These are phyloP conservation scores for Semibalanus balanoides DNA, from an alignment of 1,140 invertebrate species.

Conservation along the genomic window DNA sequence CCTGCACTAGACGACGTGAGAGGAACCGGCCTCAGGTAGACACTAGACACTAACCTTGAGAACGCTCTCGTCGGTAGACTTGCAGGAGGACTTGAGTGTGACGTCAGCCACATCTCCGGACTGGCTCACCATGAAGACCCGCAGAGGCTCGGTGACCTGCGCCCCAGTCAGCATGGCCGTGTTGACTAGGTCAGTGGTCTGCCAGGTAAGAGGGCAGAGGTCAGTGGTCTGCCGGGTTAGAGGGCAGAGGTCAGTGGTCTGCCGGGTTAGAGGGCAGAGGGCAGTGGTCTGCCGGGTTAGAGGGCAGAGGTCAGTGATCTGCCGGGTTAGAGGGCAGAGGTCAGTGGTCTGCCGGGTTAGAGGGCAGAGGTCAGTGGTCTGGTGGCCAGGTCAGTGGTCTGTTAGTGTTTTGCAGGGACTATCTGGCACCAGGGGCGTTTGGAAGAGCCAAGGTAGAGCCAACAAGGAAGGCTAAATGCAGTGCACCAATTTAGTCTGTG, in stretches of 20 bases:
- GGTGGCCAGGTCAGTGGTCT: too few relatives aligned
- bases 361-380: background rate
- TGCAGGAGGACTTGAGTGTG: slow-evolving; percentile 85
- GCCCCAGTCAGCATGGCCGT: slow-evolving; percentile 85
- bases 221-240: background rate
- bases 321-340: background rate
- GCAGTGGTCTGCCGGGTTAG: background rate
- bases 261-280: background rate
- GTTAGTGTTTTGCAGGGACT: too few relatives aligned
- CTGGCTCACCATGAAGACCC: slow-evolving; percentile 86
- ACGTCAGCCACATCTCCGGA: slow-evolving; percentile 87
- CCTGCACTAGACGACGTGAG: too few relatives aligned
- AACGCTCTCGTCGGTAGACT: slow-evolving; percentile 87
- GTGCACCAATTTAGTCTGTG: too few relatives aligned
- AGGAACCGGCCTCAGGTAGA: too few relatives aligned
- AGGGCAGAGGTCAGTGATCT: background rate
- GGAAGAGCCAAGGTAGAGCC: too few relatives aligned
- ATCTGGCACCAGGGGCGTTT: too few relatives aligned
- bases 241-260: background rate
- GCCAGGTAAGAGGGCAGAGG: slow-evolving; percentile 27
- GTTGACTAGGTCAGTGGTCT: slow-evolving; percentile 50
- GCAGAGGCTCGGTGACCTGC: slow-evolving; percentile 86
- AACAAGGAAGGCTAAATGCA: too few relatives aligned
- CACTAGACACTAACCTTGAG: slow-evolving; percentile 56
- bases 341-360: background rate